Conservation (phyloP, 2,113 vertebrate genomes). For the Triplophysa tibetana region DNA sequence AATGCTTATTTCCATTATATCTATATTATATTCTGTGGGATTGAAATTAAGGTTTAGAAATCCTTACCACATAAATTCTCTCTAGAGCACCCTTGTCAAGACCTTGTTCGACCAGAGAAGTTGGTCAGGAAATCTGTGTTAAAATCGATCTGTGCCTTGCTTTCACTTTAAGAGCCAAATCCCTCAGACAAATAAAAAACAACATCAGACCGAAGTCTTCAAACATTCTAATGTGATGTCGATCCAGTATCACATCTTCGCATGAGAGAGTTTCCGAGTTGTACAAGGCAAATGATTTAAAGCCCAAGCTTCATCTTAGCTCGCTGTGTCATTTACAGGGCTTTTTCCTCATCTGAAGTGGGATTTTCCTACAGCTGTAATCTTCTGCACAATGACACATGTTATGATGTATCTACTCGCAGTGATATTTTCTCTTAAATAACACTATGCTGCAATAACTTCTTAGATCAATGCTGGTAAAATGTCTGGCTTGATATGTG, state of each 20-base stretch:
- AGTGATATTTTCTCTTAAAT: not conserved
- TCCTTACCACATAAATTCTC: not conserved
- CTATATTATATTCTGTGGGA: too few relatives aligned
- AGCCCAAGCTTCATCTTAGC: not conserved
- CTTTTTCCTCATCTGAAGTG: not conserved
- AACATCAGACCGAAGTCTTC: constrained; percentile 6
- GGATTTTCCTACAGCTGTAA: not conserved
- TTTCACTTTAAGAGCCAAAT: constrained; percentile 14
- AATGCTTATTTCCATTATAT: too few relatives aligned
- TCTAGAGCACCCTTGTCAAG: not conserved
- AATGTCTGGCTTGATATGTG: too few relatives aligned
- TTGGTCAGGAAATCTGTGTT: constrained; percentile 1
- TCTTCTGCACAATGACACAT: not conserved
- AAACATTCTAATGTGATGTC: constrained; percentile 23
- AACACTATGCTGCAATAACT: too few relatives aligned
- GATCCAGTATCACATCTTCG: constrained; percentile 6
- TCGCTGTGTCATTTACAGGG: not conserved
- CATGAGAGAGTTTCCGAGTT: not conserved
- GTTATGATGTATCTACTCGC: not conserved
- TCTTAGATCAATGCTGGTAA: too few relatives aligned
- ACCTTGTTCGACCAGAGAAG: constrained; percentile 6
- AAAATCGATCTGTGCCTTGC: constrained; percentile 15
- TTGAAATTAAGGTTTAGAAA: not conserved
- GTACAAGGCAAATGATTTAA: constrained; percentile 25
- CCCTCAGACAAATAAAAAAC: constrained; percentile 22